Evolutionary conservation across 2,797 vertebrate genomes (phyloP), one percentile per base, ranked within the genome.

Genomic region (Catharus ustulatus): DNA sequence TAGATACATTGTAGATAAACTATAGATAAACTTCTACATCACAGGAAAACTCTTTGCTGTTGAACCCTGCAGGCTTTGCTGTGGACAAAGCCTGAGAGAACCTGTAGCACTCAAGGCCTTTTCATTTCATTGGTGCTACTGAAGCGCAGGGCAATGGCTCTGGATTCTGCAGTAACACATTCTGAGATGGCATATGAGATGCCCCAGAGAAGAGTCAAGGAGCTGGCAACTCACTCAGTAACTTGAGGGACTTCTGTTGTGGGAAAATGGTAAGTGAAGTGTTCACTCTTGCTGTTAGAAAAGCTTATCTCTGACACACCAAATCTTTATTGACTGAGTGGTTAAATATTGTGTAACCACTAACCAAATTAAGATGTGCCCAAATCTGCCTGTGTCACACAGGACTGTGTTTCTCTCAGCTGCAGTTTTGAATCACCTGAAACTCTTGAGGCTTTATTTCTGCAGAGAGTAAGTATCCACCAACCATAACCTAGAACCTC

Each of bases 1-100:
- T 2, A 42, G 16, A 27, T 18, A 23, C 7, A 42, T 3, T 7
- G 9, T 3, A 46, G 40, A 45, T 45, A 15, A 0, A 49, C 48
- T 27, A 29, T 51, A 51, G 51, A 30, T 52, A 12, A 29, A 24
- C 30, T 51, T 73, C 77, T 48, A 0, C 36, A 36, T 52, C 48
- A 51, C 52, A 59, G 51, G 61, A 30, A 18, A 52, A 20, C 10
- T 90, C 76, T 73, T 34, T 84, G 61, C 34, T 81, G 17, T 55
- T 75, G 59, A 84, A 79, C 18, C 5, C 12, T 45, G 19, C 42
- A 64, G 51, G 51, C 32, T 82, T 81, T 84, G 67, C 84, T 54
- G 15, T 38, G 57, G 32, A 40, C 20, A 84, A 71, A 87, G 45
- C 38, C 61, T 81, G 36, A 80, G 68, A 76, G 68, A 73, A 69